phyloP scores from a whole-genome alignment of 2,113 vertebrate genomes.

The Misgurnus anguillicaudatus region DNA sequence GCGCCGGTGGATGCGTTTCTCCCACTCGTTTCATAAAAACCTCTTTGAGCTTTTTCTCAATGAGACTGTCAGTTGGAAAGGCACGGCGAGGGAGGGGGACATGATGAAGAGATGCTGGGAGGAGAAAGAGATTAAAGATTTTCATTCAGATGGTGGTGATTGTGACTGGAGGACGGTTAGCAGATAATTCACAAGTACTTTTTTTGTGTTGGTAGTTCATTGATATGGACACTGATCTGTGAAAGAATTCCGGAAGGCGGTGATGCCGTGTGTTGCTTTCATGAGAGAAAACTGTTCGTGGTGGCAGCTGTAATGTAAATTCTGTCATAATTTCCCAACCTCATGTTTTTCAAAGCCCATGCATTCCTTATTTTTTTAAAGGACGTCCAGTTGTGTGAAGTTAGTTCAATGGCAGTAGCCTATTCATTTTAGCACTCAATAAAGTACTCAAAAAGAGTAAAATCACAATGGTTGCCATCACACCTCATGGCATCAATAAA shows the following conservation, averaged over 20 bases:
- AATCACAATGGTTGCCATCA: too few relatives aligned
- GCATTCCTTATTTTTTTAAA: too few relatives aligned
- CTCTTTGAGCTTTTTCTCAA: slow-evolving; percentile 76
- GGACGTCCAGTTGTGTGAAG: too few relatives aligned
- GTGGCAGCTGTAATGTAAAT: too few relatives aligned
- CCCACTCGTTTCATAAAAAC: slow-evolving; percentile 63
- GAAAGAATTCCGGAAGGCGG: slow-evolving; percentile 33
- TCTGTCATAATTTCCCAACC: too few relatives aligned
- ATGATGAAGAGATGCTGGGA: slow-evolving; percentile 44
- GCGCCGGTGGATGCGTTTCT: slow-evolving; percentile 59
- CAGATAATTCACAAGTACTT: slow-evolving; percentile 30
- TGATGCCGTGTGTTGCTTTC: slow-evolving; percentile 2
- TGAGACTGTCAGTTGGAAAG: slow-evolving; percentile 72
- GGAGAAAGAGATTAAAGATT: slow-evolving; percentile 80
- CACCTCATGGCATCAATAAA: too few relatives aligned
- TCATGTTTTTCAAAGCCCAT: too few relatives aligned
- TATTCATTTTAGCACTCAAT: too few relatives aligned
- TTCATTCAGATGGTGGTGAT: slow-evolving; percentile 78
- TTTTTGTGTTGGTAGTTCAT: slow-evolving; percentile 28
- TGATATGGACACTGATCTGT: slow-evolving; percentile 31
- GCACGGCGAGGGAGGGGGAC: slow-evolving; percentile 34
- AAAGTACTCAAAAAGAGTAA: too few relatives aligned
- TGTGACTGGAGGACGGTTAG: slow-evolving; percentile 46
- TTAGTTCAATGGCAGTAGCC: too few relatives aligned
- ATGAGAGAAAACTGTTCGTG: neutral